These are phyloP conservation scores for Camarhynchus parvulus DNA, from an alignment of 2,113 vertebrate genomes.

Conservation along the genomic window DNA sequence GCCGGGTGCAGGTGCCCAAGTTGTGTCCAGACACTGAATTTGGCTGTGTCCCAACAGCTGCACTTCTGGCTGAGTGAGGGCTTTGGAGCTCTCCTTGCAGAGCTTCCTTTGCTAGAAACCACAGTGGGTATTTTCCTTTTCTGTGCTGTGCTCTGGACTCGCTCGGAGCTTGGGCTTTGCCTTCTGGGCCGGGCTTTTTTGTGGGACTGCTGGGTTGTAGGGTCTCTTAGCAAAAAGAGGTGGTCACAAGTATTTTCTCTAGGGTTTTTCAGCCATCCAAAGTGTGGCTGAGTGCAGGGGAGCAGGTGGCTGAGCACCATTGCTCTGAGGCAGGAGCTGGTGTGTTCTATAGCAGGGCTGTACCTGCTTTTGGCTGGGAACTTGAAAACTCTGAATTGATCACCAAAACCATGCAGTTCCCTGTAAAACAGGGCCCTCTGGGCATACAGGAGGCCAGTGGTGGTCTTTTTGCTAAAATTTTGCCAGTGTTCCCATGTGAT, in stretches of 20 bases:
- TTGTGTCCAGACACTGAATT: not conserved
- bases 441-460: not conserved
- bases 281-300: no score
- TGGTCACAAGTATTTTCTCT: not conserved
- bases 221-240: not conserved
- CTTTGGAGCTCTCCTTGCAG: not conserved
- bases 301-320: not conserved
- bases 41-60: not conserved
- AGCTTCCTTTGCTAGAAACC: not conserved
- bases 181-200: not conserved
- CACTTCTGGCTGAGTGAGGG: not conserved
- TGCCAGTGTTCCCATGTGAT: not conserved
- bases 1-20: not conserved
- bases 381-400: not conserved
- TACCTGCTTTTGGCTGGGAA: not conserved
- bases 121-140: accelerated
- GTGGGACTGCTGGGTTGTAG: not conserved
- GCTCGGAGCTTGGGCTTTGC: accelerated
- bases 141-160: accelerated
- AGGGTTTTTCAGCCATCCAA: not conserved
- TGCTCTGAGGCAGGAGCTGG: not conserved
- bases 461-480: not conserved
- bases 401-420: not conserved
- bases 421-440: not conserved
- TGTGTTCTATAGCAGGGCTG: not conserved